Evolutionary conservation across 2,113 vertebrate species (phyloP), one percentile per base, ranked within the genome.

Genomic region (Calyptommatus sinebrachiatus): DNA sequence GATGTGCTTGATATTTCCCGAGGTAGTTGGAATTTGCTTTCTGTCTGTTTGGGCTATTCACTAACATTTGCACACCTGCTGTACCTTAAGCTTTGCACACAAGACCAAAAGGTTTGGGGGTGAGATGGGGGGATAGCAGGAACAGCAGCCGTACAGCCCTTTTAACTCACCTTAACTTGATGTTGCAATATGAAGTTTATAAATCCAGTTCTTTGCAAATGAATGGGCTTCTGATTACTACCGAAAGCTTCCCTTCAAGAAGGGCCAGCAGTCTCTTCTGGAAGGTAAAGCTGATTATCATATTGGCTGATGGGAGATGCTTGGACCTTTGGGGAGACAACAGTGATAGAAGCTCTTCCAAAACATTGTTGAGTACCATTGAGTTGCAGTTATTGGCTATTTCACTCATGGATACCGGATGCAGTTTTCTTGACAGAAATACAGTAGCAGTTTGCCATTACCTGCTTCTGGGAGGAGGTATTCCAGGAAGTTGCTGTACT

Each of bases 31-130:
- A 93, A 93, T 94, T 94, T 93, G 93, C 93, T 91, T 85, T 93
- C 83, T 8, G 77, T 88, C 41, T 78, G 77, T 83, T 1, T 0
- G 85, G 90, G 90, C 92, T 90, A 81, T 88, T 82, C 84, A 73
- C 86, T 95, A 93, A 93, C 93, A 95, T 95, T 95, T 96, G 91
- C 92, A 84, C 93, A 94, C 90, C 94, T 93, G 93, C 91, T 69
- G 86, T 80, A 4, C 85, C 91, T 91, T 94, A 92, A 93, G 91
- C 93, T 90, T 82, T 8, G 0, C 29, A 90, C 89, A 76, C 81
- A 80, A 76, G 79, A 82, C 83, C 62, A 81, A 35, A 79, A 29
- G 31, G 41, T 35, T 57, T 57, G 35, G 35, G 35, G 35, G 35
- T 41, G 35, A 41, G 35, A 5, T 57, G 53, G 14, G 16, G 53